Base-by-base conservation (phyloP, 1,140 invertebrate genomes). In the Drosophila kepulauana region DNA sequence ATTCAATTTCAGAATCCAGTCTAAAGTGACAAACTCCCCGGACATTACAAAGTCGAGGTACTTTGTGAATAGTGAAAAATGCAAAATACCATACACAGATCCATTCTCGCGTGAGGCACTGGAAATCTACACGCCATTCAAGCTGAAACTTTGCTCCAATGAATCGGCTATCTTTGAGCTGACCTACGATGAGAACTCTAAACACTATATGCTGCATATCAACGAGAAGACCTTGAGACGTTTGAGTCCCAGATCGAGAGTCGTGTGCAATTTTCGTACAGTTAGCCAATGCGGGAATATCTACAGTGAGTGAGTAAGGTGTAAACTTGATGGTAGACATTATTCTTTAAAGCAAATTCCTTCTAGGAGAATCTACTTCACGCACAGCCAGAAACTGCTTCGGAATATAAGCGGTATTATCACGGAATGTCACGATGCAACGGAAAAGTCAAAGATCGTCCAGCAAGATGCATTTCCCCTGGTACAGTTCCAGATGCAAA, bases 381-480 rank as follows among this genome's bases (percentile, higher is more conserved):
- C 16, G 0, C 16, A 20, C 0, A 38, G 41, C 7, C 13, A 6
- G 11, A 15, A 46, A 16, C 49, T 84, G n/a, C 35, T 54, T 4
- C 8, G 5, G 16, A 41, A 20, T 1, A 5, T 69, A 1, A 54
- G 6, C 0, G 76, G 64, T 4, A 69, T 84, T 6, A 62, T 82
- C 6, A 51, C 58, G 2, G 65, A 79, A 11, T 84, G 81, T 13
- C 76, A 51, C 15, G 67, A 56, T 8, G n/a, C 20, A 1, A 5
- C 0, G 2, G 58, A 48, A 2, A 1, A 2, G 0, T 25, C 38
- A 1, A 30, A 5, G 6, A 48, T 75, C 1, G 5, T 79, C 7
- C 79, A 82, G 7, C 51, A 66, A 8, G 72, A 84, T 70, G 81
- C 81, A 4, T 79, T 82, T 30, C 13, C 56, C 1, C 3, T 84